Evolutionary conservation across 1,140 invertebrate genomes (phyloP), one percentile per base, ranked within the genome.

Genomic region (Heliconius himera): DNA sequence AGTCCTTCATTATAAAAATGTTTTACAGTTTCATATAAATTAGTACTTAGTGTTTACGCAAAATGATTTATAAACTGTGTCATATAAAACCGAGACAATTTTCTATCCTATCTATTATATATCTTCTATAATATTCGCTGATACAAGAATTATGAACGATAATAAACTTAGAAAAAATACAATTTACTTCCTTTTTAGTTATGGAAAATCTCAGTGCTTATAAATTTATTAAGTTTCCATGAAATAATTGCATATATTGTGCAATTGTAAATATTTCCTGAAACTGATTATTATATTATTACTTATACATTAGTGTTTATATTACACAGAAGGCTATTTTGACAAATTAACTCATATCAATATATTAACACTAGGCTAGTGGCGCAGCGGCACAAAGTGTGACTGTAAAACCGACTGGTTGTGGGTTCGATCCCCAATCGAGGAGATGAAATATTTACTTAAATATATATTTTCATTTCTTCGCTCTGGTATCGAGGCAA

Each of bases 191-290:
- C 9, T 3, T 3, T 54, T 54, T 54, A 54, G 16, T 16, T 18
- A 54, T 54, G 51, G 20, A 54, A 54, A n/a, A 56, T 56, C 54
- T 56, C 9, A 56, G 54, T 9, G n/a, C 49, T 51, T 51, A 11
- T 56, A 51, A 51, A 33, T 26, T 51, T 5, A 74, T 74, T 29
- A 33, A 74, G 13, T 74, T 74, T 74, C 73, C 49, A 54, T 74
- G 33, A 56, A 33, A 74, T 6, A 74, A 66, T 11, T 66, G 60
- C 60, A 66, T 66, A 29, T 29, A 66, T 66, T 4, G 60, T 66
- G 60, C 60, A 66, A 66, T 13, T 56, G 73, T 54, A 36, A 74
- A 74, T 74, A 74, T 74, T 74, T 74, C 73, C 73, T 74, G 73
- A 60, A 74, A 74, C 29, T 74, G 54, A 74, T 74, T 56, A 74